Evolutionary conservation across 2,888 invertebrate genomes (phyloP).

Genomic region (Macrostomum cliftonense): DNA sequence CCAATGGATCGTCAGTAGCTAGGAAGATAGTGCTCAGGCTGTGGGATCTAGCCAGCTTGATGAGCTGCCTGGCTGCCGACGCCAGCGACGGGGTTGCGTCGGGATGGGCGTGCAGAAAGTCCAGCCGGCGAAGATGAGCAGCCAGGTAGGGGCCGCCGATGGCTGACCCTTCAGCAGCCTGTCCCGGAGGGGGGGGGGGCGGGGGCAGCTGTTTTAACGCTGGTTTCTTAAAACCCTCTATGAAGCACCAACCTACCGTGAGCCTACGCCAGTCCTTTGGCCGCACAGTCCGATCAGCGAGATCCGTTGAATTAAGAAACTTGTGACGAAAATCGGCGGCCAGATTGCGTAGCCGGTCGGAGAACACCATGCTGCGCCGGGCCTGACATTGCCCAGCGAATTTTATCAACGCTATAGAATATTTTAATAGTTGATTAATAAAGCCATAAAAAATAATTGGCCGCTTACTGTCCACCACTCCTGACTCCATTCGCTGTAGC

Average conservation of each 20-base stretch:
- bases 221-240: no score
- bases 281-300: constrained; percentile 45
- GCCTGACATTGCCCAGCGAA: constrained; percentile 23
- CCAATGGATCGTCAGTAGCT: constrained; percentile 57
- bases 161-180: constrained; percentile 22
- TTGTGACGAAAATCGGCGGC: constrained; percentile 50
- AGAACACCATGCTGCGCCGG: constrained; percentile 70
- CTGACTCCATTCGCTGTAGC: constrained; percentile 12
- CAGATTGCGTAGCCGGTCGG: constrained; percentile 46
- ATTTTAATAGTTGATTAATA: no score
- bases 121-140: constrained; percentile 66
- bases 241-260: no score
- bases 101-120: constrained; percentile 58
- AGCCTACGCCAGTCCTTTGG: constrained; percentile 44
- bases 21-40: constrained; percentile 52
- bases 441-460: no score
- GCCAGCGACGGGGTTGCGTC: constrained; percentile 58
- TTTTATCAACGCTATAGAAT: no score
- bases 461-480: constrained; percentile 19
- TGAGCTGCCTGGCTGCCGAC: constrained; percentile 56
- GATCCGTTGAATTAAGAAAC: constrained; percentile 47
- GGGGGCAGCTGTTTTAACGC: no score
- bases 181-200: no score
- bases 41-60: constrained; percentile 44
- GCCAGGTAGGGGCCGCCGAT: constrained; percentile 52